phyloP scores from a whole-genome alignment of 2,797 vertebrate species.

The Leptatherina wallacei region DNA sequence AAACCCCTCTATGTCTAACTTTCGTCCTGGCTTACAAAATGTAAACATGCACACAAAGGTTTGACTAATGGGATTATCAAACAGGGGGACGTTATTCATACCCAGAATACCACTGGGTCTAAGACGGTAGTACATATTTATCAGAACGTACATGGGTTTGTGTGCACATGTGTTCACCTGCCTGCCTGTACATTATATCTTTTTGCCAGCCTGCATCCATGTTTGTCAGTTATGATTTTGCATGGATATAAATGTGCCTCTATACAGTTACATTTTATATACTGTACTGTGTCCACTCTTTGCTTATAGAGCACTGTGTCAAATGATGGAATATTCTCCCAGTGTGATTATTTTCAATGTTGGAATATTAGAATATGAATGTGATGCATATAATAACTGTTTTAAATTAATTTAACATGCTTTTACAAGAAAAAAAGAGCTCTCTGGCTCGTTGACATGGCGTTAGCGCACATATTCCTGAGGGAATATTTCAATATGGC shows the following conservation, averaged over 20 bases:
- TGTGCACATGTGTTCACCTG: not conserved
- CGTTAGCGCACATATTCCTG: slow-evolving; percentile 19
- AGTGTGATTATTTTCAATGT: no score
- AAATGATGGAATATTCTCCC: no score
- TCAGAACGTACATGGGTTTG: slow-evolving; percentile 37
- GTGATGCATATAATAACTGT: no score
- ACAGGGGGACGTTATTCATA: slow-evolving; percentile 81
- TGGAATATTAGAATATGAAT: no score
- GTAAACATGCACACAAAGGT: slow-evolving; percentile 2
- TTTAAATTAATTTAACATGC: no score
- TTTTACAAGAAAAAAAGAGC: not conserved
- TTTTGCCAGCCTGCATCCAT: not conserved
- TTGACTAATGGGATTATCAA: slow-evolving; percentile 72
- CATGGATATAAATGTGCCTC: no score
- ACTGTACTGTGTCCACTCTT: no score
- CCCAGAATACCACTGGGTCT: slow-evolving; percentile 54
- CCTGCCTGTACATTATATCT: not conserved
- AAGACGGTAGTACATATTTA: slow-evolving; percentile 30
- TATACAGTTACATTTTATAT: no score
- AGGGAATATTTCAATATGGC: slow-evolving; percentile 26
- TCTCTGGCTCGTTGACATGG: slow-evolving; percentile 5
- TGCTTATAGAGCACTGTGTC: no score
- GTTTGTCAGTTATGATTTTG: not conserved
- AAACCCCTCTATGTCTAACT: slow-evolving; percentile 1
- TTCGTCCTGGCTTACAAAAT: not conserved